Base-by-base conservation (phyloP, 2,113 vertebrate genomes). In the Oreochromis niloticus region DNA sequence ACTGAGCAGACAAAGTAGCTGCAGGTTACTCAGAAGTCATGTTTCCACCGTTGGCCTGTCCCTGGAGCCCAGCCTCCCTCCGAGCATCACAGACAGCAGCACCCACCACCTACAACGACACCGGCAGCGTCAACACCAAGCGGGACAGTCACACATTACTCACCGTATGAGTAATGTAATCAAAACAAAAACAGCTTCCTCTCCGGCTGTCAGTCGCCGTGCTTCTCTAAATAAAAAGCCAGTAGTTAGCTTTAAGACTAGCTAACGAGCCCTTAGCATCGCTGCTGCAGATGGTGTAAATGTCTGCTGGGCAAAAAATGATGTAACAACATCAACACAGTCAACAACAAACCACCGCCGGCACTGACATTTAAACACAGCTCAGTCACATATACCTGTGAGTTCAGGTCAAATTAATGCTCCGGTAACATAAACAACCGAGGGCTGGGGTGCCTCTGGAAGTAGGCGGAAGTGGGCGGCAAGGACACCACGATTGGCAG, bases 1-100 rank as follows among this genome's bases (percentile, higher is more conserved):
- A 56, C 82, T 96, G 95, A 94, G 93, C 91, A 89, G 83, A 89
- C 57, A 66, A 80, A 88, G 85, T 88, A 88, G 85, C 89, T 63
- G 24, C 14, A 34, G 9, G 91, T 95, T 88, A 96, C 89, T 96
- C 91, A 90, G 85, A 94, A 90, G 90, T 92, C 95, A 96, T 96
- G 63, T 90, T 93, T 91, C 83, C 91, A 88, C 10, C 86, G 43
- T 36, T 56, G 89, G 80, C 90, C 94, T 91, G 88, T 90, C 81
- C 59, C 90, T 82, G 88, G 83, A 43, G 88, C 39, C 81, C 87
- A 66, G 85, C 68, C 86, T 84, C 71, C 32, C 79, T 84, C 66
- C 83, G 32, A 87, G 71, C 95, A 95, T 95, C 94, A 85, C 89
- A 89, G 66, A 52, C 84, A 57, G 85, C 57, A 82, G 82, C 43